A percentile compares a stretch with the other conserved stretches of the same genome.
Evolutionary conservation across 1,140 invertebrate species (phyloP).

Genomic region (Phortica variegata): DNA sequence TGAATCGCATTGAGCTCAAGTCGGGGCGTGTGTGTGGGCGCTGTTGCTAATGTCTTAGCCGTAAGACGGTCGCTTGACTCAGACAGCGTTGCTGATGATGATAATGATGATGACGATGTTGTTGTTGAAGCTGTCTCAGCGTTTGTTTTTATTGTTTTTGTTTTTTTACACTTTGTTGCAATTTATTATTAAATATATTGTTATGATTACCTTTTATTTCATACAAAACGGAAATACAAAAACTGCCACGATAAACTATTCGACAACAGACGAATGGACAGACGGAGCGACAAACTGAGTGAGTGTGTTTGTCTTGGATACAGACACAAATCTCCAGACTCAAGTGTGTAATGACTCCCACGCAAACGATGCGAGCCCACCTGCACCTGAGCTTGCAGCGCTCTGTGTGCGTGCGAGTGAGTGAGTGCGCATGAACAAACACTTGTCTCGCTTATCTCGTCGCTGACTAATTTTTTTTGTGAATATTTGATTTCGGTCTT

Average conservation of each 20-base stretch:
- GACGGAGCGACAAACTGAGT: no score
- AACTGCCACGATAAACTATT: constrained; percentile 23
- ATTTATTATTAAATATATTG: constrained; percentile 55
- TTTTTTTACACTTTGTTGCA: constrained; percentile 51
- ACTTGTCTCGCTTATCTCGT: not conserved
- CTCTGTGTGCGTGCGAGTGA: no score
- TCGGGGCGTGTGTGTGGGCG: no score
- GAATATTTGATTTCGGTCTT: constrained; percentile 33
- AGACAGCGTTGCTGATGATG: no score
- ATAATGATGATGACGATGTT: no score
- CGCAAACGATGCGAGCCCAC: constrained; percentile 31
- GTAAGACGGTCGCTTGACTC: no score
- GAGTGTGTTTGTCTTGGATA: no score
- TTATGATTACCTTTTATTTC: constrained; percentile 38
- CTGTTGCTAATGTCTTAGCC: no score
- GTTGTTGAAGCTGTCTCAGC: not conserved
- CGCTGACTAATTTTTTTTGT: constrained; percentile 18
- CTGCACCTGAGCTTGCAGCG: no score
- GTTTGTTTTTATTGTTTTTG: constrained; percentile 32
- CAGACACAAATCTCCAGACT: constrained; percentile 3
- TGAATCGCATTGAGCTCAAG: no score
- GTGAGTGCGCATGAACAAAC: no score
- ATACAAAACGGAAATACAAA: constrained; percentile 43
- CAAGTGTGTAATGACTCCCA: constrained; percentile 26
- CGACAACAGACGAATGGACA: no score